Percentiles rank a stretch among this genome's conserved stretches.
These are phyloP conservation scores for Halocynthia roretzi DNA, from an alignment of 23 tunicate species.

Conservation along the genomic window DNA sequence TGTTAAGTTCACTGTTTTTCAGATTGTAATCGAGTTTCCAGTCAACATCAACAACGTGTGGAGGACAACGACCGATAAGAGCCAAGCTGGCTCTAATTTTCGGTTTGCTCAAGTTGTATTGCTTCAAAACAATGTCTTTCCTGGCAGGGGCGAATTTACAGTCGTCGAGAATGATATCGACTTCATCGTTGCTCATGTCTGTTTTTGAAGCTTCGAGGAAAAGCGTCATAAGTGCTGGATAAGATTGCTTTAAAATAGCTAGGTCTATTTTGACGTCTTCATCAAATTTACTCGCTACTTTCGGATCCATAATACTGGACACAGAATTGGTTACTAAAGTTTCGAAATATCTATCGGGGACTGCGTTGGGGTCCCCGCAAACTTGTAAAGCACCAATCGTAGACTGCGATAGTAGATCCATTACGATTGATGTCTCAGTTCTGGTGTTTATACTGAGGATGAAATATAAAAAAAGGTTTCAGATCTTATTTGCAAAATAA, in stretches of 20 bases:
- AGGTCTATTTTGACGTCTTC: neutral
- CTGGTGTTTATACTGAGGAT: too few relatives aligned
- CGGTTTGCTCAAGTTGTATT: neutral
- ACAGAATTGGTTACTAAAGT: conserved; percentile 12
- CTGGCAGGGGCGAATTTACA: conserved; percentile 25
- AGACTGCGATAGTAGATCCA: conserved; percentile 27
- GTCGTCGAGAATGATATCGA: conserved; percentile 67
- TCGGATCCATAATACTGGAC: neutral
- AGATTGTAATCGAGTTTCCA: conserved; percentile 84
- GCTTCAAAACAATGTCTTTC: conserved; percentile 27
- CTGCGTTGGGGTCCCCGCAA: neutral
- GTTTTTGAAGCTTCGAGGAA: conserved; percentile 60
- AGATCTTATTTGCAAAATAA: too few relatives aligned
- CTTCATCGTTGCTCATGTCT: conserved; percentile 52
- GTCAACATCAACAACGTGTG: conserved; percentile 47
- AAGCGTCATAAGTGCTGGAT: conserved; percentile 37
- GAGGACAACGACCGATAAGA: conserved; percentile 8
- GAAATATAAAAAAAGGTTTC: too few relatives aligned
- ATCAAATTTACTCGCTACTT: neutral
- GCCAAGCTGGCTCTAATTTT: conserved; percentile 8
- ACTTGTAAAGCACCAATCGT: conserved; percentile 17
- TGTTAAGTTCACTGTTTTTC: conserved; percentile 53
- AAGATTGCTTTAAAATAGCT: conserved; percentile 17
- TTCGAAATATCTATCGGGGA: conserved; percentile 20
- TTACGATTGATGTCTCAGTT: neutral